These are phyloP conservation scores for Mus caroli DNA, from an alignment of 2,797 vertebrate species.

Conservation along the genomic window DNA sequence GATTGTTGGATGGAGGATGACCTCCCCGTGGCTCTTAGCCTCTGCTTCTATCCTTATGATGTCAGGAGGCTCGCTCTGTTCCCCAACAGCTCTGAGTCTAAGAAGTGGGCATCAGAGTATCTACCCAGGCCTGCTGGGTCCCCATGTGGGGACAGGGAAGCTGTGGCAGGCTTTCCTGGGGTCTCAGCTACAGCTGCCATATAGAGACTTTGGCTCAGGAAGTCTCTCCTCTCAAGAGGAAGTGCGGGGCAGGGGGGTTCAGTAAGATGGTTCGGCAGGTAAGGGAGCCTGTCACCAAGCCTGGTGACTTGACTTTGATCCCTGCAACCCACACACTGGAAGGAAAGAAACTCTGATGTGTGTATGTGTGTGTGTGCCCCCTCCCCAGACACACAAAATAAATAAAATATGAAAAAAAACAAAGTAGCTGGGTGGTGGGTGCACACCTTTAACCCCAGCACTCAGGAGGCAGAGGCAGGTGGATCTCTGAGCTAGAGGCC, in stretches of 20 bases:
- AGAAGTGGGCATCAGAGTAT: neutral
- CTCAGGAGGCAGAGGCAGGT: neutral
- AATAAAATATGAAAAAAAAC: neutral
- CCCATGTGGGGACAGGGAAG: neutral
- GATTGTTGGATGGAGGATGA: neutral
- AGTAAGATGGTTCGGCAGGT: neutral
- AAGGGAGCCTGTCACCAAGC: neutral
- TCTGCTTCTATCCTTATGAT: neutral
- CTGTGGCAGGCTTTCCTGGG: neutral
- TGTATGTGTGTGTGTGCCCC: no score
- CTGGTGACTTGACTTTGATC: neutral
- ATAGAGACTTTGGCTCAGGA: neutral
- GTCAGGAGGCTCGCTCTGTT: neutral
- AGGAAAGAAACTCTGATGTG: neutral
- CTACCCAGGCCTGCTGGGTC: neutral
- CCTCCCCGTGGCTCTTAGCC: neutral
- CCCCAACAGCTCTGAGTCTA: neutral
- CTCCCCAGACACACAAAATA: neutral
- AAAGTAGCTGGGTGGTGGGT: neutral
- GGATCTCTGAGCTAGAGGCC: neutral
- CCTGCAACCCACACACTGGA: neutral
- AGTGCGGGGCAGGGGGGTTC: neutral
- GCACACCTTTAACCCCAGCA: neutral
- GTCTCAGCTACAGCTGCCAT: no score
- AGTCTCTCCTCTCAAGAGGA: neutral